Evolutionary conservation across 1,140 invertebrate species (phyloP), one percentile per base, ranked within the genome.

Genomic region (Nephila pilipes): DNA sequence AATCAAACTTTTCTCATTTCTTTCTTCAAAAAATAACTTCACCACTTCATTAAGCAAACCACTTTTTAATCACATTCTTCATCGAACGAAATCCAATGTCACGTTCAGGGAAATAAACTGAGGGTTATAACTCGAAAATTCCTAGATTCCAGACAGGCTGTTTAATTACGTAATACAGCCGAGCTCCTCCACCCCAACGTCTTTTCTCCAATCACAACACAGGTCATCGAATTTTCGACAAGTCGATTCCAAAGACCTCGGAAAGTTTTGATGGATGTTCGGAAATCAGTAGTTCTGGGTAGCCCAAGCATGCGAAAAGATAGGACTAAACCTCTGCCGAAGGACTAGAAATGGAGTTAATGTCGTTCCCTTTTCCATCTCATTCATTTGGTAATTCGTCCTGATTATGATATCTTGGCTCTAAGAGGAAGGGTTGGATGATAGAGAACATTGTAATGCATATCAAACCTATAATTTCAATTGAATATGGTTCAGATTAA

Each of bases 211-310:
- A 25, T 29, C 65, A 32, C 29, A 75, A 75, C 69, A 75, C 69
- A 75, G 69, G 29, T 83, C 80, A 83, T 55, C 80, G 80, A 46
- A 83, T 83, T 83, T 38, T 54, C 54, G 80, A 83, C 80, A 55
- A 54, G 80, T 38, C 16, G 80, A 46, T 55, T 55, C 22, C 80
- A n/a, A 83, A 83, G 80, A 46, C 54, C 54, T 83, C 12, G 80
- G 69, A 83, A 83, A 83, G 80, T 83, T 83, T 83, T 83, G 80
- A 83, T 83, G 80, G 80, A 83, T 83, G 54, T 83, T 83, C 46
- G 10, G 38, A 83, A 83, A 83, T 83, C 80, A 12, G 38, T 25
- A 55, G 80, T 83, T 54, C 80, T 8, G 80, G 12, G 80, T 32
- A 83, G 20, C 14, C n/a, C 38, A 83, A 75, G 29, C 29, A 75